Base-by-base conservation (phyloP, 2,888 invertebrate genomes). In the Cataglyphis altisquamis region DNA sequence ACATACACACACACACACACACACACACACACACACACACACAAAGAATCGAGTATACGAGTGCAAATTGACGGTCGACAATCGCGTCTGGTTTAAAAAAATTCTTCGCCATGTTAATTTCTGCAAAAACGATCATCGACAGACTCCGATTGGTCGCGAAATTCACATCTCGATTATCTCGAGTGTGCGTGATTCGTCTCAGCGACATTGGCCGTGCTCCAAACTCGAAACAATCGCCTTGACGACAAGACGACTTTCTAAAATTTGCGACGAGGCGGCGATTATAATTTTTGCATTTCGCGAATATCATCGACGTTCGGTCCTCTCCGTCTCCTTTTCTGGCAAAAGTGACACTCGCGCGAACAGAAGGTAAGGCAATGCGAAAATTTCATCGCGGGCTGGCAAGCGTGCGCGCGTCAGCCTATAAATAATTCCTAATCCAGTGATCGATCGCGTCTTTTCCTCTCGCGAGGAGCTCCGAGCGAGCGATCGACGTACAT, bases 231-330 rank as follows among this genome's bases (percentile, higher is more conserved):
- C 87, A 86, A 88, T 87, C 85, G 84, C 86, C 88, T 87, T 84
- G 90, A 85, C 90, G 84, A 90, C 87, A 84, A 84, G 41, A 12
- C 0, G 82, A 88, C 87, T 90, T 90, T 90, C 90, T 90, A 85
- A 77, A 87, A 84, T 66, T 83, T 72, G 75, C 63, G 86, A 85
- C 67, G 75, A 8, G 57, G 41, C 25, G 81, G 52, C 84, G 73
- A 89, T 88, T 85, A 32, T 32, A 85, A 89, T 86, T 88, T 85
- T 12, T 25, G 12, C 64, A 18, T 66, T 66, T 57, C n/a, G 52
- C 39, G 55, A 55, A 66, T 74, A 63, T 73, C 52, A 62, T 21
- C 55, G 52, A 52, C 21, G 41, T 77, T 45, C 52, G 25, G 25
- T 64, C 32, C 62, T 32, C 25, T 15, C 39, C 39, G 10, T 10